Base-by-base conservation (phyloP, 2,888 invertebrate species). In the Dexiosoma caninum region DNA sequence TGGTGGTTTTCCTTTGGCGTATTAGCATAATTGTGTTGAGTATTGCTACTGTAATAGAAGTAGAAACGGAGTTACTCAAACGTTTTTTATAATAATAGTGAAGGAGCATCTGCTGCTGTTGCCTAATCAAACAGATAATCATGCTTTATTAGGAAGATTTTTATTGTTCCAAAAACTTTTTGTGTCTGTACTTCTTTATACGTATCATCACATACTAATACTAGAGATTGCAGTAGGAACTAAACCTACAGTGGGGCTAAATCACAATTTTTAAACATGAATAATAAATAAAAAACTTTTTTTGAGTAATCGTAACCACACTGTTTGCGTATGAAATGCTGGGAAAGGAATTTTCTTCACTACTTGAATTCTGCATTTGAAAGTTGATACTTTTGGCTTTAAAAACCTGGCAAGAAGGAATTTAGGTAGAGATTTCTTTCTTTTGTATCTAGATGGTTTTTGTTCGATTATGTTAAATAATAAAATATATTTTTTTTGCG, bases 111-210 rank as follows among this genome's bases (percentile, higher is more conserved):
- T 83, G 84, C 79, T 82, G 72, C 40, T 78, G 82, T 75, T 83
- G 83, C 62, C 81, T 83, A 84, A 84, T 84, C 83, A 82, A 72
- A 83, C 83, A 80, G 82, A 84, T 84, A 84, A 84, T 83, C 83
- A 81, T 82, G 81, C 80, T 81, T 83, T 84, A 83, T 84, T 84
- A 82, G 83, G 72, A 55, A 78, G 51, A 67, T 60, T 83, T 83
- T 83, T 78, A 75, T 78, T 83, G 75, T 71, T 67, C 60, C 62
- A 55, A 67, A 67, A 66, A 32, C 59, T 53, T 44, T 27, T 27
- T 67, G 78, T 74, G 70, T 66, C n/a, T 70, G n/a, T 32, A 12
- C 12, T 37, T 37, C 10, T 42, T 2, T 35, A 23, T 9, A 32
- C n/a, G 30, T 21, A 71, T 30, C 16, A 35, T 23, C 62, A 62